Base-by-base conservation (phyloP, 2,888 invertebrate species). In the Tromatobia lineatoria region DNA sequence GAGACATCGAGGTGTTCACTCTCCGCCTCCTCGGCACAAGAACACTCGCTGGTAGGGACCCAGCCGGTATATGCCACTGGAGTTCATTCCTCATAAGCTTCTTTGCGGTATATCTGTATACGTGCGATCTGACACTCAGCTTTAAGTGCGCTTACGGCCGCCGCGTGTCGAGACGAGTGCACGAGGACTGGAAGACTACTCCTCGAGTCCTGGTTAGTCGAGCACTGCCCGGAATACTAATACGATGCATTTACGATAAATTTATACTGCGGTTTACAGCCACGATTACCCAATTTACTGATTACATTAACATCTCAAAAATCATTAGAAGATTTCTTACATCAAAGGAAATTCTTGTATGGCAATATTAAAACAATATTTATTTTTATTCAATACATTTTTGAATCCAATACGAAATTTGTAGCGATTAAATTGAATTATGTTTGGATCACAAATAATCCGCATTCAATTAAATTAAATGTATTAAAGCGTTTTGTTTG, bases 1-100 rank as follows among this genome's bases (percentile, higher is more conserved):
- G 73, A 73, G 73, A 73, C 73, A 61, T 47, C 73, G 73, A 61
- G 73, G 73, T 73, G 73, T 73, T 57, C 76, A 42, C 25, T 76
- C 76, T 76, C 76, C 76, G 64, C 66, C 76, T 76, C 66, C 54
- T 18, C 64, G 38, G 61, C 29, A 42, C 38, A 57, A 47, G 13
- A 38, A 64, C n/a, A 18, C 10, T 47, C n/a, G 42, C 47, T 23
- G 45, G 73, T 73, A 61, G 73, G 59, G 73, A 61, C 34, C 54
- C 66, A 23, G 42, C 54, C 18, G 42, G 64, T 38, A 66, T 38
- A 34, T 67, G 23, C 67, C 45, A 25, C 59, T 59, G 47, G 71
- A 47, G 59, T 61, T 61, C n/a, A 20, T 57, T 73, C 18, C 73
- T 57, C 45, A 57, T 38, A 42, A 25, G 23, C 69, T 34, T 42